Percentiles rank a stretch among this genome's conserved stretches.
Conservation (phyloP, 2,113 vertebrate genomes). For the Arenaria interpres region DNA sequence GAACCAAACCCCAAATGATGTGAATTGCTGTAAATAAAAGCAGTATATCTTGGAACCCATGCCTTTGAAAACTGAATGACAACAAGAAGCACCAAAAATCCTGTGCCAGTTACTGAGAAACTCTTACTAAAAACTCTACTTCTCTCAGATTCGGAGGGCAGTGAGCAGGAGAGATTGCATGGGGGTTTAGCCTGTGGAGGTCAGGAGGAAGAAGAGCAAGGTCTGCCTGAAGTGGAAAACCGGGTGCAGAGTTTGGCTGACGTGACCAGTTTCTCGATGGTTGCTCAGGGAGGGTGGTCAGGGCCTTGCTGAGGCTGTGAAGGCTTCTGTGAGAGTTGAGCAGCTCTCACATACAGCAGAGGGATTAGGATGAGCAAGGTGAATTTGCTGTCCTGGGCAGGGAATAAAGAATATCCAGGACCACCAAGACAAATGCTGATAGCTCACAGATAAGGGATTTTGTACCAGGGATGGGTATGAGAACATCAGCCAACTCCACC, state of each 20-base stretch:
- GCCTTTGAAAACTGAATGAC: not conserved
- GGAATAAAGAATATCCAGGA: not conserved
- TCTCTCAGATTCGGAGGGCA: not conserved
- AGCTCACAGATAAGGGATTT: not conserved
- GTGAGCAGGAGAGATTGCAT: not conserved
- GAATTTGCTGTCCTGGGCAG: not conserved
- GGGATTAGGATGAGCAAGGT: not conserved
- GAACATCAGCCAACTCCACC: not conserved
- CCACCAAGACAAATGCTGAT: not conserved
- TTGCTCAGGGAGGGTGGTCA: not conserved
- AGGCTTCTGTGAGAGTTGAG: not conserved
- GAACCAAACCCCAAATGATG: not conserved
- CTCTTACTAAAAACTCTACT: not conserved
- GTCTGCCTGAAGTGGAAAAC: not conserved
- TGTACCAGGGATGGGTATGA: not conserved
- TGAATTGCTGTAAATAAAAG: not conserved
- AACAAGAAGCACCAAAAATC: not conserved
- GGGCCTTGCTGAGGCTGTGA: not conserved
- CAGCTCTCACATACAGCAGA: accelerated
- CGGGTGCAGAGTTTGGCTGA: not conserved
- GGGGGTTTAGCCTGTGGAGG: not conserved
- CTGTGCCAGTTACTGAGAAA: not conserved
- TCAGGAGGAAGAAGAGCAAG: not conserved
- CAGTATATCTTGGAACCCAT: not conserved
- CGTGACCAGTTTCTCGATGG: accelerated